phyloP scores from a whole-genome alignment of 2,888 invertebrate species.

The Scaptomyza polygonia region DNA sequence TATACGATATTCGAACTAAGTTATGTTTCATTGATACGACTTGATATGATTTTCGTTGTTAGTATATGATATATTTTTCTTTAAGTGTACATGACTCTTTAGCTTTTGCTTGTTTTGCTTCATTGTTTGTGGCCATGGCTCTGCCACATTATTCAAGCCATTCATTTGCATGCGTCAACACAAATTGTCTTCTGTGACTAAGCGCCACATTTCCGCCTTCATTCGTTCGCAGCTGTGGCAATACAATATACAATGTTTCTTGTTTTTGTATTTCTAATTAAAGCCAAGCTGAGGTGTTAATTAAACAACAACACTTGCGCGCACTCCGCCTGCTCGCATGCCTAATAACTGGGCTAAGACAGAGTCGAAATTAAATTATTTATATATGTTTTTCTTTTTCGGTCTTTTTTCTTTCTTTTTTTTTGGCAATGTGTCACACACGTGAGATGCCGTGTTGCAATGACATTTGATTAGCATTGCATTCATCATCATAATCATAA shows the following conservation, averaged over 20 bases:
- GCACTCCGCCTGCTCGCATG: no score
- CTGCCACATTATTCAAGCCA: slow-evolving; percentile 41
- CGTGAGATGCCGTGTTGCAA: slow-evolving; percentile 56
- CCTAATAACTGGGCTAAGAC: slow-evolving; percentile 69
- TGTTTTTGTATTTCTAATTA: slow-evolving; percentile 53
- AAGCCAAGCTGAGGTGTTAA: slow-evolving; percentile 61
- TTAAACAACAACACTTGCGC: slow-evolving; percentile 32
- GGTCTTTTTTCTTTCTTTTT: neutral
- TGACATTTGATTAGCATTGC: slow-evolving; percentile 60
- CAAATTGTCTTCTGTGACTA: slow-evolving; percentile 60
- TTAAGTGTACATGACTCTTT: neutral
- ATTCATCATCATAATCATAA: slow-evolving; percentile 65
- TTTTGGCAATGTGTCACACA: slow-evolving; percentile 53
- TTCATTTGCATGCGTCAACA: slow-evolving; percentile 73
- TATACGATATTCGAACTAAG: no score
- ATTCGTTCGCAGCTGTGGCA: slow-evolving; percentile 38
- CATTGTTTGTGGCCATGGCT: slow-evolving; percentile 49
- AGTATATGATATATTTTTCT: neutral
- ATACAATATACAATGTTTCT: no score
- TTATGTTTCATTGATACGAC: no score
- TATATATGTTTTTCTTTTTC: slow-evolving; percentile 1
- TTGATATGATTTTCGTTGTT: neutral
- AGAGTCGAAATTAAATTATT: slow-evolving; percentile 12
- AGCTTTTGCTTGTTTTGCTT: slow-evolving; percentile 13
- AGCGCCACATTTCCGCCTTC: slow-evolving; percentile 69